Base-by-base conservation (phyloP, 2,113 vertebrate species). In the Phylloscopus trochiloides region DNA sequence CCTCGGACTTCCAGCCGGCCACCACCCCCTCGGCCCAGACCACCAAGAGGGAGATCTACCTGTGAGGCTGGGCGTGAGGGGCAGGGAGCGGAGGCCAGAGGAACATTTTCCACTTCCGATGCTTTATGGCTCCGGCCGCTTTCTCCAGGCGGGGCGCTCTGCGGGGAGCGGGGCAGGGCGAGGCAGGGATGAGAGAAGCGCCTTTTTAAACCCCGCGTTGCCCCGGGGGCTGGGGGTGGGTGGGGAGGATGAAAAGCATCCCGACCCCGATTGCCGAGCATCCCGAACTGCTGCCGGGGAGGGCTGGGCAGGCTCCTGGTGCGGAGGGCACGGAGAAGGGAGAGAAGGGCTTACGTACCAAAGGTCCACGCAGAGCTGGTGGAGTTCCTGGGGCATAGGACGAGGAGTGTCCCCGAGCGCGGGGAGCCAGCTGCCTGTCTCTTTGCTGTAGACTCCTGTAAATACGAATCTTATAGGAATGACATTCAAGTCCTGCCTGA, bases 21-120 rank as follows among this genome's bases (percentile, higher is more conserved):
- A 98, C 98, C 94, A 98, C 99, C 78, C 98, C 99, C 24, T 98
- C 99, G 12, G 98, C 99, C 97, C 99, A 99, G 97, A 98, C 98
- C 94, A 98, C 99, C 97, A 99, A 99, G 98, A 98, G 99, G 85
- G 99, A 99, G 98, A 99, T 99, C 97, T 99, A 99, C 98, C 99
- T 99, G 99, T 99, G 98, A 99, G 98, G 98, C 94, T 96, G 94
- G 79, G 90, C 43, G 19, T 5, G 92, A 85, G 91, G 95, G 95
- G 96, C 94, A 65, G 75, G 78, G 72, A 95, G 96, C 71, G 32
- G 95, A 52, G 86, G 97, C 97, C 96, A 94, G 95, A 94, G 94
- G 97, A 97, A 95, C 96, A 12, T 88, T 96, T 94, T 38, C 88
- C 92, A 93, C 85, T 96, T 89, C 11, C n/a, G 54, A 97, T 93